Evolutionary conservation across 1,140 invertebrate species (phyloP).

Genomic region (Formica exsecta): DNA sequence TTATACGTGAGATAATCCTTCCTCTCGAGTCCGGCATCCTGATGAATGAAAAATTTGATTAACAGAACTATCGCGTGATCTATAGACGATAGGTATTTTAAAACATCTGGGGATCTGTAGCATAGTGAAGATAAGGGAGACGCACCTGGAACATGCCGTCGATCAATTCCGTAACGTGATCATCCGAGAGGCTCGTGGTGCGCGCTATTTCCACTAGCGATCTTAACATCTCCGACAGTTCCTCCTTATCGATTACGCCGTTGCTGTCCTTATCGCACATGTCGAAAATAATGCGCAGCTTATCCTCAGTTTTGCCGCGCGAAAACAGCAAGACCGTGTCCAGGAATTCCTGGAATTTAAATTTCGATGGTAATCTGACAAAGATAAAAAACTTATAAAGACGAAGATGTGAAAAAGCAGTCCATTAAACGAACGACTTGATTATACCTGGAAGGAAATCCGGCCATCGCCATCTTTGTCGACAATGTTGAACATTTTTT

Average conservation of each 20-base stretch:
- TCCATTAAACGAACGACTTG: neutral
- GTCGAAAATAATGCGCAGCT: conserved; percentile 98
- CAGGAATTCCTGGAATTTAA: conserved; percentile 93
- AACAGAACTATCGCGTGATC: neutral
- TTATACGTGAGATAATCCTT: conserved; percentile 97
- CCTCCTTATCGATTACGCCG: conserved; percentile 97
- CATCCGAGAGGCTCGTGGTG: conserved; percentile 95
- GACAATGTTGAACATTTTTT: conserved; percentile 99
- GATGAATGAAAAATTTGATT: conserved; percentile 62
- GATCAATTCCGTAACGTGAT: conserved; percentile 96
- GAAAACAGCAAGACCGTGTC: conserved; percentile 97
- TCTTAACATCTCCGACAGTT: conserved; percentile 97
- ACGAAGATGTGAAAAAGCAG: neutral
- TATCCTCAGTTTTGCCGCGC: conserved; percentile 97
- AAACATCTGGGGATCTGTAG: neutral
- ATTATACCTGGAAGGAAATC: conserved; percentile 95
- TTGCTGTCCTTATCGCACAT: conserved; percentile 99
- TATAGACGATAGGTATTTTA: neutral
- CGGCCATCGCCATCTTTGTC: conserved; percentile 98
- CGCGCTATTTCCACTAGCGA: conserved; percentile 98
- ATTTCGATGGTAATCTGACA: neutral
- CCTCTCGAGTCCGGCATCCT: conserved; percentile 95
- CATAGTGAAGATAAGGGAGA: conserved; percentile 5
- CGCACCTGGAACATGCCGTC: conserved; percentile 96
- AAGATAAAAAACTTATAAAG: neutral